Base-by-base conservation (phyloP, 2,888 invertebrate genomes). In the Girardia tigrina region DNA sequence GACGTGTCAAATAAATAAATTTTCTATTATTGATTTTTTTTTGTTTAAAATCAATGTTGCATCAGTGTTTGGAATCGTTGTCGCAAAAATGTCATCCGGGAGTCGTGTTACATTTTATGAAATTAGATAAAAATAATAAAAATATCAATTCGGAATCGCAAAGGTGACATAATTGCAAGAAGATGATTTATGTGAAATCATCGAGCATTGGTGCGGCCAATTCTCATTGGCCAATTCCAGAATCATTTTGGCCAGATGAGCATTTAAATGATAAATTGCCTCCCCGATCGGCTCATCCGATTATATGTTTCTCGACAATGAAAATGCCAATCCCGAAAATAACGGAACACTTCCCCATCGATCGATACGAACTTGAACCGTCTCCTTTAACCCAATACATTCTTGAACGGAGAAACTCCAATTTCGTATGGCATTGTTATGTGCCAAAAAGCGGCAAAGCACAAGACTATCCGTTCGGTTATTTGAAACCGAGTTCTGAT, bases 201-300 rank as follows among this genome's bases (percentile, higher is more conserved):
- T 75, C 75, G 4, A 56, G 56, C 23, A 69, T 29, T 42, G 70
- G 77, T 29, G 23, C 36, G 27, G 56, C 75, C 27, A 70, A 70
- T 71, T 94, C 95, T 36, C 94, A 93, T 85, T 99, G 98, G 98
- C 97, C 97, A 0, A 90, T 99, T 80, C 98, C 98, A 0, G 98
- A 99, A 85, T 90, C 92, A 0, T 99, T 93, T 85, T 94, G 95
- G 90, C 95, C 97, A 0, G 95, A 97, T 83, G 70, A 76, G 23
- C 26, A 42, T 29, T 56, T 74, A 42, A 28, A 28, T 75, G 29
- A n/a, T 26, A 29, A 29, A 42, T 73, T 73, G 87, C 94, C 94
- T 20, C 90, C 94, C 0, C 88, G 95, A 74, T 89, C 91, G 74
- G 94, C 95, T 0, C 95, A 97, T 85, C 95, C 95, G 0, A 90